These are phyloP conservation scores for Apteryx owenii DNA, from an alignment of 2,113 vertebrate genomes.

Conservation along the genomic window DNA sequence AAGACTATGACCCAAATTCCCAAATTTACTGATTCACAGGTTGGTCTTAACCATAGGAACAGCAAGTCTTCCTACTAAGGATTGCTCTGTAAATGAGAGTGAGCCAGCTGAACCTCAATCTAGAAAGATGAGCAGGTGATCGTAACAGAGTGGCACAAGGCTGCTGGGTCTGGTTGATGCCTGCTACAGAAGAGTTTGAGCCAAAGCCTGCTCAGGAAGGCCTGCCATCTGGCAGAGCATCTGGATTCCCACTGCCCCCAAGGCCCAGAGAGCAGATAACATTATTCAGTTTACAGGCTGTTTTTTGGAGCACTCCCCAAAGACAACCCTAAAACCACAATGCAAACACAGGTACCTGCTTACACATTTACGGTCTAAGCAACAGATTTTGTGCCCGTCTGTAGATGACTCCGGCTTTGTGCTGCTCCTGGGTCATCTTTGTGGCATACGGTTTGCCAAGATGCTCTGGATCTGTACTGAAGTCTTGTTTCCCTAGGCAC, in stretches of 20 bases:
- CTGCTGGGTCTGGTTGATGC: neutral
- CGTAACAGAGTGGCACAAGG: neutral
- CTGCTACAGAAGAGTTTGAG: neutral
- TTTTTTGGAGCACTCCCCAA: neutral
- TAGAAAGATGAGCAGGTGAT: neutral
- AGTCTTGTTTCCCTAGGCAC: neutral
- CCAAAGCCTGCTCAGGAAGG: neutral
- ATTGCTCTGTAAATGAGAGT: neutral
- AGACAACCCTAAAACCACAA: neutral
- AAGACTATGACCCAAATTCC: neutral
- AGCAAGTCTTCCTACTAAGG: neutral
- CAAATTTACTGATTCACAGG: neutral
- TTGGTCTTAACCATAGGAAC: neutral
- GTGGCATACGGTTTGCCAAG: neutral
- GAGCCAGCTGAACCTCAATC: neutral
- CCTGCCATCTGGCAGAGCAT: conserved; percentile 3
- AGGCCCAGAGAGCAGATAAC: neutral
- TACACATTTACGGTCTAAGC: neutral
- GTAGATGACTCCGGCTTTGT: neutral
- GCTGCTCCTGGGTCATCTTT: neutral
- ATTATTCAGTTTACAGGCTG: neutral
- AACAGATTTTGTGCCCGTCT: neutral
- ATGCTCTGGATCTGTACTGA: neutral
- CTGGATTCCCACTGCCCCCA: neutral
- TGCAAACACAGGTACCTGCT: neutral